Percentiles rank a stretch among this genome's conserved stretches.
Evolutionary conservation across 2,113 vertebrate species (phyloP).

Genomic region (Hippopotamus amphibius): DNA sequence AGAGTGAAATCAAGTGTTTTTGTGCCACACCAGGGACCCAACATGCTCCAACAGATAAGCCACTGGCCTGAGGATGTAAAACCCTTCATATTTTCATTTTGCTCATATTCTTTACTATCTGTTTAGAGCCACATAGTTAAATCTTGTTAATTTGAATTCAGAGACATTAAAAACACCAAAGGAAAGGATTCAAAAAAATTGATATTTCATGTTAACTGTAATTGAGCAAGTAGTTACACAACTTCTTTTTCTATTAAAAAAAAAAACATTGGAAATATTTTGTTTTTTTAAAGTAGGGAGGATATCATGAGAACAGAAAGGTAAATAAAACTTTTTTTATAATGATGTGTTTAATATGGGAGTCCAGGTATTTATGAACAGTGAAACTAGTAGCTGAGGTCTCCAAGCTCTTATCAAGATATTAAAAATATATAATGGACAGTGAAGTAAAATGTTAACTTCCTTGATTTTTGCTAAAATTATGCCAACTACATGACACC

Average conservation of each 20-base stretch:
- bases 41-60: constrained; percentile 66
- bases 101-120: constrained; percentile 48
- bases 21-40: constrained; percentile 72
- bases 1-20: constrained; percentile 70
- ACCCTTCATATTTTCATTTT: constrained; percentile 49
- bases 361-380: background rate
- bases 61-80: constrained; percentile 41
- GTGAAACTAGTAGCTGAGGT: background rate
- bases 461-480: constrained; percentile 4
- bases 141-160: constrained; percentile 69
- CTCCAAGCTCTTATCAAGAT: background rate
- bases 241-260: constrained; percentile 13
- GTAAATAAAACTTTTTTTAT: background rate
- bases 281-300: background rate
- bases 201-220: constrained; percentile 58
- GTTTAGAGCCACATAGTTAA: constrained; percentile 15
- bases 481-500: background rate
- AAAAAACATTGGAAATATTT: background rate
- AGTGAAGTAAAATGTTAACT: background rate
- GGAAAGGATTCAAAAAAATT: background rate
- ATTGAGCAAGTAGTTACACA: constrained; percentile 47
- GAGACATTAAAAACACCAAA: constrained; percentile 58
- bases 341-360: background rate
- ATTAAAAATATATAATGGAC: background rate
- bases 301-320: background rate